phyloP scores from a whole-genome alignment of 2,888 invertebrate species.

The Yponomeuta cagnagella region DNA sequence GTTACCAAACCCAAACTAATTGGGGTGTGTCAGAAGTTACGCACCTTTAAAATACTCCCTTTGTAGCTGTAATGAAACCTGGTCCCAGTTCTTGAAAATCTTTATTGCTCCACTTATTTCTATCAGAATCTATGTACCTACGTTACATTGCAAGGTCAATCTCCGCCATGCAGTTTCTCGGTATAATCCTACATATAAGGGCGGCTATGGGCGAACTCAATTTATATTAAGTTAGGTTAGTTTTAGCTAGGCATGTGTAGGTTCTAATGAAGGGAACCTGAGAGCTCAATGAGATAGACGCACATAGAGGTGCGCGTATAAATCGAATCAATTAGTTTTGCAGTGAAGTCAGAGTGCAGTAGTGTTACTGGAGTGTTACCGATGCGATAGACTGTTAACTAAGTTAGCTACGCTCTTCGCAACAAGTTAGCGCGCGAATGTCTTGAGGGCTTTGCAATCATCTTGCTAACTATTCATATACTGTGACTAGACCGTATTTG shows the following conservation, averaged over 20 bases:
- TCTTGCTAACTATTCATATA: conserved; percentile 10
- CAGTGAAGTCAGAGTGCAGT: conserved; percentile 40
- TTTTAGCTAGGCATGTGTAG: conserved; percentile 29
- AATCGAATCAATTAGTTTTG: conserved; percentile 69
- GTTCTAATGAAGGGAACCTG: conserved; percentile 55
- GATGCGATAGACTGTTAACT: conserved; percentile 58
- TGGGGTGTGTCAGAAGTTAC: too few species aligned
- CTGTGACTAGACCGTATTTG: conserved; percentile 32
- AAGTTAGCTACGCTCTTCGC: conserved; percentile 67
- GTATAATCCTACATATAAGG: neutral
- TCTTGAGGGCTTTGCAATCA: conserved; percentile 69
- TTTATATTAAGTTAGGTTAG: conserved; percentile 12
- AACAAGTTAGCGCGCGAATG: conserved; percentile 68
- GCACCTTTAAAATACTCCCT: too few species aligned
- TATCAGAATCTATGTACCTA: neutral
- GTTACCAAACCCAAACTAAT: too few species aligned
- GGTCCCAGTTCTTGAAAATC: neutral
- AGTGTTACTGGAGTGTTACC: conserved; percentile 39
- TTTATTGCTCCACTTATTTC: neutral
- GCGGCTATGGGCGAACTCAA: neutral
- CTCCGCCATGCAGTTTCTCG: conserved; percentile 22
- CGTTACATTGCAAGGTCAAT: neutral
- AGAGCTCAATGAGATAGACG: conserved; percentile 62
- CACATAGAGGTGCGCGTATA: conserved; percentile 71
- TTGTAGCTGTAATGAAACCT: neutral